Evolutionary conservation across 2,797 vertebrate species (phyloP), one percentile per base, ranked within the genome.

Genomic region (Chromobotia macracanthus): DNA sequence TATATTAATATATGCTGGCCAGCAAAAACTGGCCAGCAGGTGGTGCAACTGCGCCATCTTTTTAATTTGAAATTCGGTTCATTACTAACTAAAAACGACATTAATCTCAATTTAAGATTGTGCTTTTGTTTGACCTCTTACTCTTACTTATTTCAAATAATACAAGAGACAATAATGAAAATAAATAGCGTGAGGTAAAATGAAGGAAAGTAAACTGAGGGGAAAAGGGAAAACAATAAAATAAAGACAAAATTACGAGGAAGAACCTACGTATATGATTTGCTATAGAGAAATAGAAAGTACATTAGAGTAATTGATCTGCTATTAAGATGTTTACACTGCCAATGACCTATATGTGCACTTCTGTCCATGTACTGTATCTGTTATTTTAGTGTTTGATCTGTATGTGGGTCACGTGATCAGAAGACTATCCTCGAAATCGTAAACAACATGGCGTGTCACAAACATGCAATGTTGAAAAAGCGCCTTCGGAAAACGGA

Each of bases 381-480:
- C 41, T 44, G 41, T 44, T 44, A 10, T 44, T 44, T 44, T 44
- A 44, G 41, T 44, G 10, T 44, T 44, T 44, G 8, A 10, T 18
- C 41, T n/a, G 28, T n/a, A n/a, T 78, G 9, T 11, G 60, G 25
- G 72, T 81, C 85, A 86, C 63, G 82, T 86, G 83, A 85, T 73
- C 19, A 13, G 41, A 61, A 71, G 69, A 78, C 19, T 79, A 25
- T 21, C 70, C 73, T 79, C 56, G 78, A 88, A 89, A 81, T 89
- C 89, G 93, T 94, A 93, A 94, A 94, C 93, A 94, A 94, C 91
- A 94, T 94, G 92, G 93, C 92, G 92, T 75, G 81, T 75, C 82
- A 82, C 63, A 81, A 79, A 85, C 79, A 82, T 71, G 67, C 72
- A 51, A 71, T 72, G 7, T 84, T 83, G 84, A 84, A 70, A 70